Evolutionary conservation across 2,888 invertebrate genomes (phyloP), one percentile per base, ranked within the genome.

Genomic region (Axea sp.): DNA sequence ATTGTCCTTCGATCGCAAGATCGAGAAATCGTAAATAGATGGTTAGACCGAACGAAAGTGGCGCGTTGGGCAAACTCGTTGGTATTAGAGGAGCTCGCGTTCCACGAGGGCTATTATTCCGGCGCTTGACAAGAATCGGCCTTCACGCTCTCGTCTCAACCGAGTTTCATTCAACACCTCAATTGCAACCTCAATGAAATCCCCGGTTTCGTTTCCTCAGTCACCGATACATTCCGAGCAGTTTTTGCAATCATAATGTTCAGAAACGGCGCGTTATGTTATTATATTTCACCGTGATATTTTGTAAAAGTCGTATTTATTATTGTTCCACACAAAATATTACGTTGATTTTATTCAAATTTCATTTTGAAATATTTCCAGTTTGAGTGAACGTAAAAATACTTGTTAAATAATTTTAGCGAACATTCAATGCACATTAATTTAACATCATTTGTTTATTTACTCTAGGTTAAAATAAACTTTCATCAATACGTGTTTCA

Each of bases 41-140:
- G 57, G 57, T 33, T 19, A n/a, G 68, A 28, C 11, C 59, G 55
- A 59, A 65, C 45, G 72, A 72, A 65, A 65, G 72, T 59, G 65
- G 35, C 47, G 37, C 22, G 45, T 45, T 71, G 69, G 26, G 59
- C 26, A 51, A 51, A 59, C 31, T n/a, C 60, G 59, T n/a, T 51
- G 35, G 55, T 62, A 41, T 41, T 31, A 30, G 59, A 30, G 51
- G 59, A 73, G 67, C 47, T 55, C 57, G 65, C 39, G 49, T 11
- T 26, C 43, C 19, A 28, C 39, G 33, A 15, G 26, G 28, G 14
- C 57, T 47, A 68, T 64, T 49, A 62, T 64, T 59, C 30, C 41
- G 14, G 3, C 19, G 39, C 53, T 45, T 57, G 75, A 67, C 75
- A 71, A 67, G 49, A 17, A 67, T 75, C 75, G 47, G 64, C 71